Evolutionary conservation across 2,797 vertebrate species (phyloP).

Genomic region (Brotula barbata): DNA sequence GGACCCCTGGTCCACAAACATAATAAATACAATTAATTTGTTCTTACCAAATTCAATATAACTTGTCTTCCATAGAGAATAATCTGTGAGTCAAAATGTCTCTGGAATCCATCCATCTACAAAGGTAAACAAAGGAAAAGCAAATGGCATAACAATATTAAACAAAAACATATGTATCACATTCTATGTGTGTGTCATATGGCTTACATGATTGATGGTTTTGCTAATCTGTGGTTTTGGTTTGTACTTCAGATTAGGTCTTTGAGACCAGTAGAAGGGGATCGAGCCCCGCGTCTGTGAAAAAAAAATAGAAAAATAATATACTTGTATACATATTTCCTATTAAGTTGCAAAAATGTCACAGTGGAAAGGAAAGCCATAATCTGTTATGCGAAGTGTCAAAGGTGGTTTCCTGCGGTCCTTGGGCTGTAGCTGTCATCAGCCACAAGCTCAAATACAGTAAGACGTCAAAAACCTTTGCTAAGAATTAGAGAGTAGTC

Average conservation of each 20-base stretch:
- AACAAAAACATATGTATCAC: neutral
- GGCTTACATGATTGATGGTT: conserved; percentile 88
- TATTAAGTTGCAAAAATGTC: no score
- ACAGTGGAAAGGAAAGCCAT: no score
- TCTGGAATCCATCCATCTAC: conserved; percentile 95
- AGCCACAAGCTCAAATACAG: no score
- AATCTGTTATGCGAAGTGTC: no score
- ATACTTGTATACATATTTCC: no score
- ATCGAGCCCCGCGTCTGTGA: conserved; percentile 94
- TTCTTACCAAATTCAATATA: conserved; percentile 90
- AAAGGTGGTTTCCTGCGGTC: no score
- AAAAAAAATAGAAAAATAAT: no score
- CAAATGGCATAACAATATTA: neutral
- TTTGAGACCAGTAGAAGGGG: conserved; percentile 96
- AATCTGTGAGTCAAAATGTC: conserved; percentile 95
- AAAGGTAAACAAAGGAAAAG: conserved; percentile 4
- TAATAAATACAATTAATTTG: neutral
- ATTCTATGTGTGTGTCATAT: neutral
- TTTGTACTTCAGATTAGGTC: conserved; percentile 96
- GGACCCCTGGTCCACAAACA: neutral
- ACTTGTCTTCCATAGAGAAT: conserved; percentile 95
- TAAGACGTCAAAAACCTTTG: no score
- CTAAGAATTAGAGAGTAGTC: no score
- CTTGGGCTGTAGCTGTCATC: no score
- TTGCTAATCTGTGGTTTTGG: conserved; percentile 96